Percentiles rank a stretch among this genome's conserved stretches.
Evolutionary conservation across 2,113 vertebrate genomes (phyloP).

Genomic region (Nerophis lumbriciformis): DNA sequence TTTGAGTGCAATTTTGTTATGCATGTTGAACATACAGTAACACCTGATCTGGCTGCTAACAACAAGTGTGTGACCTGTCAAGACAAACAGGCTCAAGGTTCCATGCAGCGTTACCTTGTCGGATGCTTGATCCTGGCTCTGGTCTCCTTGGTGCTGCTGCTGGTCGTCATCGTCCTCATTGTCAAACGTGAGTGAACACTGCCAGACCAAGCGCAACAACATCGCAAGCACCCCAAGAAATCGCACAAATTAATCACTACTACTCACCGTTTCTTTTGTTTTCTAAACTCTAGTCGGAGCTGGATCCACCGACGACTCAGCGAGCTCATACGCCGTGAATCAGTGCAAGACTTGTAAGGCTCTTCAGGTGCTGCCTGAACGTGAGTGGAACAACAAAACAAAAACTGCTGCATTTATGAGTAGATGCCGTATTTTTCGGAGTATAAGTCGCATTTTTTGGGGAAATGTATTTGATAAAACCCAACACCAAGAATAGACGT

Average conservation of each 20-base stretch:
- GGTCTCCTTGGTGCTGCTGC: slow-evolving; percentile 50
- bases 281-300: slow-evolving; percentile 28
- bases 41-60: no score
- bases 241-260: background rate
- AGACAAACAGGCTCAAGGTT: slow-evolving; percentile 14
- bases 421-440: no score
- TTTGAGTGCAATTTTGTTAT: no score
- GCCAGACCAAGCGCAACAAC: no score
- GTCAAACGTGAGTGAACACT: slow-evolving; percentile 56
- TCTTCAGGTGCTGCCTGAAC: rapidly evolving
- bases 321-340: background rate
- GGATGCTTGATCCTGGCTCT: slow-evolving; percentile 40
- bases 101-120: slow-evolving; percentile 27
- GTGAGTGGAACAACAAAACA: slow-evolving; percentile 19
- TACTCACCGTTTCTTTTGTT: background rate
- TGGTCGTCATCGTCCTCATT: slow-evolving; percentile 37
- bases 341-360: background rate
- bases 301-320: background rate
- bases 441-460: no score
- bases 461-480: no score
- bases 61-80: slow-evolving; percentile 16
- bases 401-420: background rate
- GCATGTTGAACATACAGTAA: no score
- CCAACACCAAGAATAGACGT: no score
- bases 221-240: no score